Conservation (phyloP, 2,113 vertebrate genomes). For the Megalops atlanticus region DNA sequence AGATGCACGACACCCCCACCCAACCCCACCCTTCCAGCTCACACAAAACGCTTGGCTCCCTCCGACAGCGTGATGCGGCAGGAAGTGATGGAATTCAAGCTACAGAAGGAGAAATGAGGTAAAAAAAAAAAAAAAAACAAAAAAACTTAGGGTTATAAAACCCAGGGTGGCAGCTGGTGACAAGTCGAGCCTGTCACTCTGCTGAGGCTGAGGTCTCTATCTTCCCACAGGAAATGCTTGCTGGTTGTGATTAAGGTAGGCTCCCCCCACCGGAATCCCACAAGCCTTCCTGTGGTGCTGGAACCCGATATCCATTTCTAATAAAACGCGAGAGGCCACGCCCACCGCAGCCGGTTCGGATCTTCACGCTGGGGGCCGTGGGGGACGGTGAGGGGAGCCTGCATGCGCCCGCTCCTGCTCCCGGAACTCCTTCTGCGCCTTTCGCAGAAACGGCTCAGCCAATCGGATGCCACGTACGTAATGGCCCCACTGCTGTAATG, state of each 20-base stretch:
- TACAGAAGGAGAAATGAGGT: background rate
- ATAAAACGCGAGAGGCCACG: constrained; percentile 23
- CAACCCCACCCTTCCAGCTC: background rate
- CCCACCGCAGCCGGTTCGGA: background rate
- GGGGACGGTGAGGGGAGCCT: background rate
- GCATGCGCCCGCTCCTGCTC: too few relatives aligned
- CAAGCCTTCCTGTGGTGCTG: constrained; percentile 31
- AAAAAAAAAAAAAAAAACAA: background rate
- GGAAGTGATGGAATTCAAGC: background rate
- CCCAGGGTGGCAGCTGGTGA: background rate
- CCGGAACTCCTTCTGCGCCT: background rate
- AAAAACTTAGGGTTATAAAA: background rate
- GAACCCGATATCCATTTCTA: constrained; percentile 41
- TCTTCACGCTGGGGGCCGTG: constrained; percentile 21
- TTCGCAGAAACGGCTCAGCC: background rate
- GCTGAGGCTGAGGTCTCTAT: background rate
- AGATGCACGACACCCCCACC: background rate
- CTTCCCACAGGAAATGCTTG: constrained; percentile 39
- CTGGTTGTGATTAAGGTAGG: constrained; percentile 43
- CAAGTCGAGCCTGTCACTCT: background rate
- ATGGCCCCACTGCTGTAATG: background rate
- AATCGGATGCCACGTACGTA: background rate
- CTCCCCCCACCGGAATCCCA: constrained; percentile 22
- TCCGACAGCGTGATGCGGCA: constrained; percentile 30
- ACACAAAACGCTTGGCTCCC: constrained; percentile 2